These are phyloP conservation scores for Aporophyla lueneburgensis DNA, from an alignment of 2,888 invertebrate genomes.

Conservation along the genomic window DNA sequence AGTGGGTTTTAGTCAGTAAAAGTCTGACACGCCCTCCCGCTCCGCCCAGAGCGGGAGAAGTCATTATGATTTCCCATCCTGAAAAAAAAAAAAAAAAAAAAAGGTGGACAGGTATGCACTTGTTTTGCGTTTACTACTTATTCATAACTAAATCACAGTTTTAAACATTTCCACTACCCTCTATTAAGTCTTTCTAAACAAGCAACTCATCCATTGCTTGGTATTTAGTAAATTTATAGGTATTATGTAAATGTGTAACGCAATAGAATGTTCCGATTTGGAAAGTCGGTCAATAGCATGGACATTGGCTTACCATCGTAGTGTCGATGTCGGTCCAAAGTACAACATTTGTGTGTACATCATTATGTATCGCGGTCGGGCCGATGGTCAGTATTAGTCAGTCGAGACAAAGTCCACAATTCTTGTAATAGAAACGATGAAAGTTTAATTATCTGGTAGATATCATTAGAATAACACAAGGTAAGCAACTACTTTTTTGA, in stretches of 20 bases:
- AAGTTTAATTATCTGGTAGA: not conserved
- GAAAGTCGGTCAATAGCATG: conserved; percentile 23
- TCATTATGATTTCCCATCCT: too few relatives aligned
- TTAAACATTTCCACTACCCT: not conserved
- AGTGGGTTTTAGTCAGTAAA: too few relatives aligned
- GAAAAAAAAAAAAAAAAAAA: too few relatives aligned
- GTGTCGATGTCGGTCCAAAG: conserved; percentile 18
- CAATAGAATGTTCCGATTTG: not conserved
- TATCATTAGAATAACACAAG: not conserved
- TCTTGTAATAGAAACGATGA: not conserved
- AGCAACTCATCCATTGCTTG: not conserved
- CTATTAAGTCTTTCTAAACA: not conserved
- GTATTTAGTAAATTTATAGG: conserved; percentile 1
- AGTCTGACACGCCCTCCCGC: too few relatives aligned
- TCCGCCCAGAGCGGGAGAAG: too few relatives aligned
- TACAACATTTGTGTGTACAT: not conserved
- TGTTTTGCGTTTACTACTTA: not conserved
- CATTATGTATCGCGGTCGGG: not conserved
- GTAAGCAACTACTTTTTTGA: not conserved
- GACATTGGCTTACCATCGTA: not conserved
- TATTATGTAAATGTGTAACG: not conserved
- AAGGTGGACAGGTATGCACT: not conserved
- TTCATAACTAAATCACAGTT: not conserved
- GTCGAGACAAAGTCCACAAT: not conserved
- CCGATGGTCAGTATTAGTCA: too few relatives aligned